Evolutionary conservation across 92 coral and sea anemone species (phyloP).

Genomic region (Muricea muricata): DNA sequence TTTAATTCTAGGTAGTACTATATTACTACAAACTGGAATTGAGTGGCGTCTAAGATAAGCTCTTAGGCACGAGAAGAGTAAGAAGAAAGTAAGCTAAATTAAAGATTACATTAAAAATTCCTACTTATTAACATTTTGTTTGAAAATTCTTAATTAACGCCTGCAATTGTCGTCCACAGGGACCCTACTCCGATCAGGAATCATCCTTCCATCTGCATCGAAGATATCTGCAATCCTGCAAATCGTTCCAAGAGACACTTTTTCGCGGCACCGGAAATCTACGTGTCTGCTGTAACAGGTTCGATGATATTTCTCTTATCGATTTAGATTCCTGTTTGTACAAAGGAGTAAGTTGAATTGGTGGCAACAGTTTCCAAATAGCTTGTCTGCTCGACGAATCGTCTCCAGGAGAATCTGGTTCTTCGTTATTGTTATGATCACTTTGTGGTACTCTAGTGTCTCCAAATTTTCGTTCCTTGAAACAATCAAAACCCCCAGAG

Average conservation of each 20-base stretch:
- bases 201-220: not conserved
- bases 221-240: slow-evolving; percentile 18
- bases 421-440: not conserved
- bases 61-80: too few relatives aligned
- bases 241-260: slow-evolving; percentile 7
- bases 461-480: not conserved
- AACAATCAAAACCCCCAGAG: not conserved
- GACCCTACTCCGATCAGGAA: not conserved
- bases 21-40: too few relatives aligned
- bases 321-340: slow-evolving; percentile 30
- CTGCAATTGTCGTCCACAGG: too few relatives aligned
- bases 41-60: too few relatives aligned
- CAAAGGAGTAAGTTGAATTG: slow-evolving; percentile 3
- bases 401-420: not conserved
- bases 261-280: not conserved
- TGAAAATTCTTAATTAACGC: too few relatives aligned
- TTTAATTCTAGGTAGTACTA: too few relatives aligned
- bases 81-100: too few relatives aligned
- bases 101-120: too few relatives aligned
- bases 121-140: too few relatives aligned
- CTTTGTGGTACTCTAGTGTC: not conserved
- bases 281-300: not conserved
- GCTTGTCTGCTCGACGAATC: not conserved
- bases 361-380: slow-evolving; percentile 19
- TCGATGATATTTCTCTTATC: not conserved